Percentiles rank a stretch among this genome's conserved stretches.
These are phyloP conservation scores for Synodontis membranacea DNA, from an alignment of 2,113 vertebrate species.

Conservation along the genomic window DNA sequence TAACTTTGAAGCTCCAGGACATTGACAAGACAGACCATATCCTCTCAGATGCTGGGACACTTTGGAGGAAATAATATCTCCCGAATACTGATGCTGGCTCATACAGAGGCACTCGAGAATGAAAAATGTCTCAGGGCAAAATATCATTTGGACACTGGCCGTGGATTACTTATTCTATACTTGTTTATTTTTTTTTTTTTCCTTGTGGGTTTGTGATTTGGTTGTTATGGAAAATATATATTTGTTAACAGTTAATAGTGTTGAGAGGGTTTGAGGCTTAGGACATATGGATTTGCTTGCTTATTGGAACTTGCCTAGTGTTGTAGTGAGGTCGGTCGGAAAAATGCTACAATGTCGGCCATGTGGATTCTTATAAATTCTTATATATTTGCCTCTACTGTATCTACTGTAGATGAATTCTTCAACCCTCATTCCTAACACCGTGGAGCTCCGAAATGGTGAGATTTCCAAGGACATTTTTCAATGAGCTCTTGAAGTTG, in stretches of 20 bases:
- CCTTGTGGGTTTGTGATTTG: neutral
- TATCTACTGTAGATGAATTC: neutral
- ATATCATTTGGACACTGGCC: neutral
- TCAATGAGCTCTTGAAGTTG: neutral
- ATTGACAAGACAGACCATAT: neutral
- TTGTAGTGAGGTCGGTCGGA: neutral
- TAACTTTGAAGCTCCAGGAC: slow-evolving; percentile 6
- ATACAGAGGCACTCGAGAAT: neutral
- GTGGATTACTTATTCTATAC: neutral
- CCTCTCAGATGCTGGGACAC: neutral
- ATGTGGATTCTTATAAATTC: neutral
- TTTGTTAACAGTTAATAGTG: no score
- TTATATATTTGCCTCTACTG: neutral
- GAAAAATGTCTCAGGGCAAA: slow-evolving; percentile 7
- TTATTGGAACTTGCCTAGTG: neutral
- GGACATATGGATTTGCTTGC: neutral
- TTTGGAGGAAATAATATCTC: neutral
- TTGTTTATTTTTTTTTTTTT: neutral
- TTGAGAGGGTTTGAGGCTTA: neutral
- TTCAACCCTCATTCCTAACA: neutral
- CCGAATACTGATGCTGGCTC: neutral
- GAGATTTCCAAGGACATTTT: neutral
- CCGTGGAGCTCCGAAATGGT: neutral
- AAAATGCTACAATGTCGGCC: neutral
- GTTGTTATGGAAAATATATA: neutral